These are phyloP conservation scores for Salticus scenicus DNA, from an alignment of 2,888 invertebrate species.

Conservation along the genomic window DNA sequence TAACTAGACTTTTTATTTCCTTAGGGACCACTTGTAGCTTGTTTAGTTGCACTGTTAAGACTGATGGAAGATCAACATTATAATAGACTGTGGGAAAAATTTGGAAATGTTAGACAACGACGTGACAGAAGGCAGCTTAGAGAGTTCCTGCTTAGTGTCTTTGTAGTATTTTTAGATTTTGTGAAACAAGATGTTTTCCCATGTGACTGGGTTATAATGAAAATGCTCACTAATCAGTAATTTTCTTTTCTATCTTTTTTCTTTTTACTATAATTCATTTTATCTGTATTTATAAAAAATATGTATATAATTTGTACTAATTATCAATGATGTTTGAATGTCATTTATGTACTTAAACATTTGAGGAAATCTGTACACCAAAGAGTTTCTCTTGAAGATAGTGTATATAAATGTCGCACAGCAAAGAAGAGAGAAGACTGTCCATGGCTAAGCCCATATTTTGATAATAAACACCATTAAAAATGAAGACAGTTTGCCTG, in stretches of 20 bases:
- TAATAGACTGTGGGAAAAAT: slow-evolving; percentile 88
- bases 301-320: no score
- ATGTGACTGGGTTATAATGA: slow-evolving; percentile 91
- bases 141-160: slow-evolving; percentile 88
- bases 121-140: slow-evolving; percentile 86
- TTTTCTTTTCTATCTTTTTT: slow-evolving; percentile 64
- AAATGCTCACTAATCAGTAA: slow-evolving; percentile 86
- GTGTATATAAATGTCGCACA: no score
- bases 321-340: no score
- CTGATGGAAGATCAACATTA: slow-evolving; percentile 91
- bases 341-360: no score
- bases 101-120: slow-evolving; percentile 76
- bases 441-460: no score
- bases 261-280: neutral
- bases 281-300: no score
- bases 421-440: no score
- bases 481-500: no score
- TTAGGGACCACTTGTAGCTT: slow-evolving; percentile 89
- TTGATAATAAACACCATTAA: no score
- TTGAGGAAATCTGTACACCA: no score
- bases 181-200: slow-evolving; percentile 89
- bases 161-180: slow-evolving; percentile 86
- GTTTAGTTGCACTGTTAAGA: slow-evolving; percentile 88
- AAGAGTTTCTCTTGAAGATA: no score
- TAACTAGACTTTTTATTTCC: neutral